A percentile compares a stretch with the other conserved stretches of the same genome.
Evolutionary conservation across 2,113 vertebrate genomes (phyloP).

Genomic region (Turnix velox): DNA sequence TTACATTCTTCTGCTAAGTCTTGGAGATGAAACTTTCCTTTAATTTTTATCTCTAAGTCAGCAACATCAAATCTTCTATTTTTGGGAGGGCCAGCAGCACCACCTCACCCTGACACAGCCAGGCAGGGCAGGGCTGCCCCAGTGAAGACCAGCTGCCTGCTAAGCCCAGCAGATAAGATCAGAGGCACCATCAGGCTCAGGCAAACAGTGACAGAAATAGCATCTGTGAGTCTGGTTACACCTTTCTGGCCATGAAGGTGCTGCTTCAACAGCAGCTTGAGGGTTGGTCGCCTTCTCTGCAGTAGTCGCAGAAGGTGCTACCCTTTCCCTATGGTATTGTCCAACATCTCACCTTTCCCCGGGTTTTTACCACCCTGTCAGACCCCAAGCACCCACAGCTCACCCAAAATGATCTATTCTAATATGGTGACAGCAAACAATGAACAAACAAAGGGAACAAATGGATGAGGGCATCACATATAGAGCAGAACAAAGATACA

Average conservation of each 20-base stretch:
- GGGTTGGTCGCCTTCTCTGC: not conserved
- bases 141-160: rapidly evolving
- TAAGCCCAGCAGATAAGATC: not conserved
- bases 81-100: not conserved
- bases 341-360: not conserved
- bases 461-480: rapidly evolving
- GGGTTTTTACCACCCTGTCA: not conserved
- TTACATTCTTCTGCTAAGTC: not conserved
- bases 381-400: rapidly evolving
- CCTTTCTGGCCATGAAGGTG: not conserved
- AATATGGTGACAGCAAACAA: not conserved
- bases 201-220: not conserved
- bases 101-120: rapidly evolving
- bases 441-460: not conserved
- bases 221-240: rapidly evolving
- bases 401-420: not conserved
- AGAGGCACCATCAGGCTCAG: not conserved
- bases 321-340: rapidly evolving
- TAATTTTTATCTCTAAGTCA: not conserved
- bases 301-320: not conserved
- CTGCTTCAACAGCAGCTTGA: not conserved
- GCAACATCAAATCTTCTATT: not conserved
- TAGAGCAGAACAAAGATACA: not conserved
- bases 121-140: not conserved
- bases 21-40: not conserved